Evolutionary conservation across 1,140 invertebrate species (phyloP).

Genomic region (Hesperophylax magnus): DNA sequence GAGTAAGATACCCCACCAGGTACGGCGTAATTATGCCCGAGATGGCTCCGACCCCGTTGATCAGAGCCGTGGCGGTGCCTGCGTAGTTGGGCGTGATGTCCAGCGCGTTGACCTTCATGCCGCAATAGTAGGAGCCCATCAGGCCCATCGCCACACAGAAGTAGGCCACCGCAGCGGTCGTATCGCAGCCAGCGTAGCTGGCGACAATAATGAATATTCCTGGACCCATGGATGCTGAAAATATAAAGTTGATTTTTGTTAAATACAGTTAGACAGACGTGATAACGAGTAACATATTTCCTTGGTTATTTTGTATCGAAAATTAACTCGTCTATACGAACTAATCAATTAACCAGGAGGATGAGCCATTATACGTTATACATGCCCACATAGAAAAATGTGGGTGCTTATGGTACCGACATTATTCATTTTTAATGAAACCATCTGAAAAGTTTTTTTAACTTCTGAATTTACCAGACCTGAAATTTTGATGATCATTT

Average conservation of each 20-base stretch:
- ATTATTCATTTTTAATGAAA: too few relatives aligned
- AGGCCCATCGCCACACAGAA: slow-evolving; percentile 80
- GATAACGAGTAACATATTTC: too few relatives aligned
- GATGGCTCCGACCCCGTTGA: slow-evolving; percentile 83
- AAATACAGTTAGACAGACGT: too few relatives aligned
- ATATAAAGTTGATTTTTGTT: not conserved
- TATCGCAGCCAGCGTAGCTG: slow-evolving; percentile 76
- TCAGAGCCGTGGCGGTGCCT: slow-evolving; percentile 84
- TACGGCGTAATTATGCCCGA: slow-evolving; percentile 84
- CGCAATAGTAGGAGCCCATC: slow-evolving; percentile 79
- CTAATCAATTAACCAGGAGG: too few relatives aligned
- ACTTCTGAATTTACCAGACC: too few relatives aligned
- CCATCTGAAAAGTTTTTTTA: too few relatives aligned
- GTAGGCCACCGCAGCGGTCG: slow-evolving; percentile 69
- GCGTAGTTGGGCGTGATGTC: slow-evolving; percentile 86
- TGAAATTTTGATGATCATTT: too few relatives aligned
- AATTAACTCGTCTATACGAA: too few relatives aligned
- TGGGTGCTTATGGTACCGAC: too few relatives aligned
- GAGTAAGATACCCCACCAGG: slow-evolving; percentile 82
- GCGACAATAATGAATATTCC: slow-evolving; percentile 73
- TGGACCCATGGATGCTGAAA: slow-evolving; percentile 70
- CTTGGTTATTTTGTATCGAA: too few relatives aligned
- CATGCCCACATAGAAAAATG: too few relatives aligned
- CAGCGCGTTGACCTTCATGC: slow-evolving; percentile 81
- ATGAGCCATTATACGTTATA: too few relatives aligned